Conservation (phyloP, 1,140 invertebrate genomes). For the Monomorium pharaonis region DNA sequence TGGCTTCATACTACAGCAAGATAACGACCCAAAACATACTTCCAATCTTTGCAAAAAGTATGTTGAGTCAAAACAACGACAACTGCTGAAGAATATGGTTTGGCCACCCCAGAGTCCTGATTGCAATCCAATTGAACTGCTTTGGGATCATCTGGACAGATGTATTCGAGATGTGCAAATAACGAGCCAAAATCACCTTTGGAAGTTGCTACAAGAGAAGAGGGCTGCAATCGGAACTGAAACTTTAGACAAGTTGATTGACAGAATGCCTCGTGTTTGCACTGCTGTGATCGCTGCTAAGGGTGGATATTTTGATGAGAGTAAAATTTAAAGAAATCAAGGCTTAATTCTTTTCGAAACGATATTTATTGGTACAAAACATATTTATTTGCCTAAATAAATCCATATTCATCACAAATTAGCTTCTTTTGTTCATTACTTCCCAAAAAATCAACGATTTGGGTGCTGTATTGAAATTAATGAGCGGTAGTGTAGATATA, state of each 20-base stretch:
- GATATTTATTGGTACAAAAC: neutral
- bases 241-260: slow-evolving; percentile 22
- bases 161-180: slow-evolving; percentile 1
- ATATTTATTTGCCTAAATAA: neutral
- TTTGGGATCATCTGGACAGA: neutral
- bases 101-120: slow-evolving; percentile 49
- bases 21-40: slow-evolving; percentile 53
- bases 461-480: neutral
- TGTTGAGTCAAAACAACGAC: slow-evolving; percentile 59
- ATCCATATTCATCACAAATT: neutral
- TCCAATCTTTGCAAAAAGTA: slow-evolving; percentile 65
- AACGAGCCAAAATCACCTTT: slow-evolving; percentile 67
- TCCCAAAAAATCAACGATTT: neutral
- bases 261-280: neutral
- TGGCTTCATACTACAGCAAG: slow-evolving; percentile 46
- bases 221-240: slow-evolving; percentile 50
- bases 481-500: neutral
- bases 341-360: neutral
- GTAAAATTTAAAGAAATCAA: neutral
- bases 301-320: neutral
- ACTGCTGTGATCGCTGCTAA: slow-evolving; percentile 18
- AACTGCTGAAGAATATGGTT: slow-evolving; percentile 58
- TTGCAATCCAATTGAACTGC: slow-evolving; percentile 6
- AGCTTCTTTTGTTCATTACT: neutral
- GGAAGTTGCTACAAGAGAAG: neutral